Percentiles rank a stretch among this genome's conserved stretches.
phyloP scores from a whole-genome alignment of 92 coral and sea anemone species.

The Phenganax subtilis region DNA sequence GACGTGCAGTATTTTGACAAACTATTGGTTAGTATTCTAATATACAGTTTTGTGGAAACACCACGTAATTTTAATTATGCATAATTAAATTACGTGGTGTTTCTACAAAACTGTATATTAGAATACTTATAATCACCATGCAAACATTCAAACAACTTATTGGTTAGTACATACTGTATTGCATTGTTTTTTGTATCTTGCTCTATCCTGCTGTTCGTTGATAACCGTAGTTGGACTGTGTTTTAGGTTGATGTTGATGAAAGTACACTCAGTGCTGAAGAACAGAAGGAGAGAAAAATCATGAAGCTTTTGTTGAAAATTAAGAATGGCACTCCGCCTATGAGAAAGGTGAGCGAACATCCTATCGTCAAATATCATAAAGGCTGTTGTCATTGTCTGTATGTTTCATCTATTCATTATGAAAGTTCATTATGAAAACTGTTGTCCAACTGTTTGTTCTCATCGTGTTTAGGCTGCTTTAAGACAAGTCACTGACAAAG shows the following conservation, averaged over 20 bases:
- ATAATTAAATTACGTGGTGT: too few relatives aligned
- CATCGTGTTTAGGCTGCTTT: conserved; percentile 64
- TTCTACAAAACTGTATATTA: too few relatives aligned
- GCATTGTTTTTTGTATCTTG: not conserved
- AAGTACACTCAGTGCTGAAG: conserved; percentile 90
- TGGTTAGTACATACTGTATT: not conserved
- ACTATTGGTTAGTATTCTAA: conserved; percentile 61
- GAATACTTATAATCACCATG: too few relatives aligned
- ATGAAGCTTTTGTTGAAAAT: conserved; percentile 90
- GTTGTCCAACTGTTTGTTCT: not conserved
- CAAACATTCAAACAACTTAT: not conserved
- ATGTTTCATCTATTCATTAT: too few relatives aligned
- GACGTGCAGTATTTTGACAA: conserved; percentile 99
- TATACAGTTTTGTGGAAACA: too few relatives aligned
- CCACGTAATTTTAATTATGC: too few relatives aligned
- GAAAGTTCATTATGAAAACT: too few relatives aligned
- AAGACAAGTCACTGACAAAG: conserved; percentile 97
- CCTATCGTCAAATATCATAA: not conserved
- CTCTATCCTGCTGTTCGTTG: not conserved
- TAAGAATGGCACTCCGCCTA: conserved; percentile 98
- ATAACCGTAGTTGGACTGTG: not conserved
- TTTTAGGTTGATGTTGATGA: conserved; percentile 97
- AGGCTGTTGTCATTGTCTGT: too few relatives aligned
- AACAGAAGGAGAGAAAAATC: conserved; percentile 95
- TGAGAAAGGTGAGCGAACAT: conserved; percentile 62